Evolutionary conservation across 1,140 invertebrate species (phyloP).

Genomic region (Pinna nobilis): DNA sequence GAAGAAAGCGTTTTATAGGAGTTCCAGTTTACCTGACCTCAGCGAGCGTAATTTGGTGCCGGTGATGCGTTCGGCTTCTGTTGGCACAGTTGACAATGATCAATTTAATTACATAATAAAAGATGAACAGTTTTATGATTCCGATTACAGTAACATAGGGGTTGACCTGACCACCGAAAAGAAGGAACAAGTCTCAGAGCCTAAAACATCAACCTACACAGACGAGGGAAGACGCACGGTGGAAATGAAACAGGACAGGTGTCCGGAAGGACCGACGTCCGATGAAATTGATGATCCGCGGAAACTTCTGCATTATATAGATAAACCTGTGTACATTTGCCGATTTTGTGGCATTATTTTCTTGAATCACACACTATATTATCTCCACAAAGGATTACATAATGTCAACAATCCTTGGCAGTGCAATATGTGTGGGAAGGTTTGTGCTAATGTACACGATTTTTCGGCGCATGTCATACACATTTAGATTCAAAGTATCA

Average conservation of each 20-base stretch:
- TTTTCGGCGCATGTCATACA: slow-evolving; percentile 91
- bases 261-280: not conserved
- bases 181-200: not conserved
- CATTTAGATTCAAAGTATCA: too few species aligned
- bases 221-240: not conserved
- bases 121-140: too few species aligned
- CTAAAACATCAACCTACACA: not conserved
- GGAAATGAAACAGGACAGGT: not conserved
- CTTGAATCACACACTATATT: slow-evolving; percentile 95
- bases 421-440: slow-evolving; percentile 97
- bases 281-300: slow-evolving; percentile 8
- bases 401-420: slow-evolving; percentile 98
- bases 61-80: too few species aligned
- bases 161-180: not conserved
- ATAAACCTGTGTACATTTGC: slow-evolving; percentile 52
- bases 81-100: too few species aligned
- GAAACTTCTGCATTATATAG: not conserved
- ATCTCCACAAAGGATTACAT: slow-evolving; percentile 97
- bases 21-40: slow-evolving; percentile 18
- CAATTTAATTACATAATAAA: too few species aligned
- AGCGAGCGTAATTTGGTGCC: too few species aligned
- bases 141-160: too few species aligned
- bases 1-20: too few species aligned
- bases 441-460: slow-evolving; percentile 94
- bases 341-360: slow-evolving; percentile 94